phyloP scores from a whole-genome alignment of 2,113 vertebrate genomes.

The Rhabdornis inornatus region DNA sequence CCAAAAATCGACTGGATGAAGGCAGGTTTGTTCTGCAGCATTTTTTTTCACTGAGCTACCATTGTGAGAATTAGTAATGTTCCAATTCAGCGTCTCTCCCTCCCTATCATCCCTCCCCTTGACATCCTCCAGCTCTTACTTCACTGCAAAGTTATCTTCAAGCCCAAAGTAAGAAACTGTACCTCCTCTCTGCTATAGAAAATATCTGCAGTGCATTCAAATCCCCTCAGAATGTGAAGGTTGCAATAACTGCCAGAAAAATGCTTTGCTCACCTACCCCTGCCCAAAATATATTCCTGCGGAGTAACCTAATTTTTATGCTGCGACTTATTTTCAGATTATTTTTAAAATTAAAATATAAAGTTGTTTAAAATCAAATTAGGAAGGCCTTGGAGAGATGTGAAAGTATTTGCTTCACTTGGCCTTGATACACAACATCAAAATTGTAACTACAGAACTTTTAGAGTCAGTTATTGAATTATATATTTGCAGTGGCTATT shows the following conservation, averaged over 20 bases:
- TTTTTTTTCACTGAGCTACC: constrained; percentile 48
- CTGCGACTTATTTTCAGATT: neutral
- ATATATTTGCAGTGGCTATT: neutral
- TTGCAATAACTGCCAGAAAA: neutral
- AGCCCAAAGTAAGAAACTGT: neutral
- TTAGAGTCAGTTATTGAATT: neutral
- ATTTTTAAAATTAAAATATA: neutral
- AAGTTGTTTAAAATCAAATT: neutral
- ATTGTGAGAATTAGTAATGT: constrained; percentile 20
- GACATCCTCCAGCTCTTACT: neutral
- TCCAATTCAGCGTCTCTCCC: neutral
- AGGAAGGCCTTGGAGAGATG: neutral
- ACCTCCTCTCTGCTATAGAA: neutral
- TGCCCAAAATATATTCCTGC: neutral
- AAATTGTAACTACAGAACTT: neutral
- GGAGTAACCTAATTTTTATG: neutral
- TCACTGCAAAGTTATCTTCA: constrained; percentile 23
- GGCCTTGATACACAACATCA: neutral
- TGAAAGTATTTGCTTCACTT: neutral
- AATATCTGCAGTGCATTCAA: neutral
- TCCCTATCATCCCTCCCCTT: neutral
- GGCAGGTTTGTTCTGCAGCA: constrained; percentile 40
- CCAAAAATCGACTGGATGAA: constrained; percentile 44
- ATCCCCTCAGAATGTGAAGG: neutral
- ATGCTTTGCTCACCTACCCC: neutral